Evolutionary conservation across 2,113 vertebrate species (phyloP), one percentile per base, ranked within the genome.

Genomic region (Anoura caudifer): DNA sequence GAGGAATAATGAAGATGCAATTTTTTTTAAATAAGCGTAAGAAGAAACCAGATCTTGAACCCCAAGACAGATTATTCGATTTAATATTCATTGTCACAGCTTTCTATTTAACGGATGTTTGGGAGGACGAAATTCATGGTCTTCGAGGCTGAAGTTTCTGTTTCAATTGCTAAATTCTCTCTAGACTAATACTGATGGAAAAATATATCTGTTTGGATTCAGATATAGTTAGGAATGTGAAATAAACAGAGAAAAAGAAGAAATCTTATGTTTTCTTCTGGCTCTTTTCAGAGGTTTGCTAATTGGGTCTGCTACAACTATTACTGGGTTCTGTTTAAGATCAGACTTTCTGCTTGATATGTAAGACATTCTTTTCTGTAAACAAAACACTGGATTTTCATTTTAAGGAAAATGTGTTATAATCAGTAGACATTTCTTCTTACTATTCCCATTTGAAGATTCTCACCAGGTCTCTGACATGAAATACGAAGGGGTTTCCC

Each of bases 271-370:
- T 84, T 96, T 97, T 97, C 95, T 15, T 91, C 70, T 96, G 86
- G 87, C 20, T 93, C 14, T 43, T 96, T 96, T 96, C 70, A 91
- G 45, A 93, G 26, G 31, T 97, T 98, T 97, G 97, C 72, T 98
- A 97, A 97, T 98, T 92, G 92, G 45, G 63, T 43, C 19, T 96
- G 87, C 19, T 90, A 28, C 96, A 95, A 97, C 88, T 65, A 81
- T 92, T 90, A 72, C 24, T 43, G 85, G 52, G 59, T 43, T 96
- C 92, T 96, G 93, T 72, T 95, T 81, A 96, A 97, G 52, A 97
- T 95, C 91, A 96, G 72, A 26, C 13, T 52, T 94, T 85, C 90
- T 95, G 69, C 93, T 92, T 92, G 93, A 94, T 93, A 91, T 73
- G 36, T 73, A 45, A 81, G 67, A 90, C 43, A 22, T 92, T 97